Evolutionary conservation across 2,113 vertebrate genomes (phyloP).

Genomic region (Formicarius rufipectus): DNA sequence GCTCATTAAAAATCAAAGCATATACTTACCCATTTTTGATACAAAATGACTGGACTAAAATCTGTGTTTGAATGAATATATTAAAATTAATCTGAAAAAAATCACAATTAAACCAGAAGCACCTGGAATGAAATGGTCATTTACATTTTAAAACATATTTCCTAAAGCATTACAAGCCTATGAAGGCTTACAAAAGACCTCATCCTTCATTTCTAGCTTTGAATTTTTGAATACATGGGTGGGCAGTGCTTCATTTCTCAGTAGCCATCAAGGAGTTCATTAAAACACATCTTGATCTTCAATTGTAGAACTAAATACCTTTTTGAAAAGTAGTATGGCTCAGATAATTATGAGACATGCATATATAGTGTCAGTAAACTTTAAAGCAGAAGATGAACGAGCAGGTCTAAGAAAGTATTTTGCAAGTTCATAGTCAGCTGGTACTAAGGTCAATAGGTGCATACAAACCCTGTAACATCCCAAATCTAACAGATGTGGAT

Average conservation of each 20-base stretch:
- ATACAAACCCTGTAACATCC: background rate
- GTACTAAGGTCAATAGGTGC: background rate
- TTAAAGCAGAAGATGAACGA: background rate
- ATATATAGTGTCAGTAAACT: background rate
- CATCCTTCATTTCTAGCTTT: background rate
- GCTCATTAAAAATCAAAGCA: slow-evolving; percentile 35
- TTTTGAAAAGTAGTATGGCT: background rate
- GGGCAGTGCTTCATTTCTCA: background rate
- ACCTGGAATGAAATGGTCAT: background rate
- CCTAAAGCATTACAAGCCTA: background rate
- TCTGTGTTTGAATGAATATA: background rate
- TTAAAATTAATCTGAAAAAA: background rate
- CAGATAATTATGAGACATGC: background rate
- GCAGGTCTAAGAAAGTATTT: background rate
- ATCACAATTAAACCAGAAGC: background rate
- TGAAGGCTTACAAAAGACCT: background rate
- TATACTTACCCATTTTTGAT: background rate
- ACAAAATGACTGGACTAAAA: background rate
- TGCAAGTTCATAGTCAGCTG: background rate
- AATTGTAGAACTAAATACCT: background rate
- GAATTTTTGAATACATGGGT: background rate
- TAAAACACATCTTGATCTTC: background rate
- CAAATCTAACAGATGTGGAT: background rate
- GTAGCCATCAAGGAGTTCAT: background rate
- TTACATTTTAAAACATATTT: background rate